phyloP scores from a whole-genome alignment of 2,888 invertebrate genomes.

The Drosophila longiperda region DNA sequence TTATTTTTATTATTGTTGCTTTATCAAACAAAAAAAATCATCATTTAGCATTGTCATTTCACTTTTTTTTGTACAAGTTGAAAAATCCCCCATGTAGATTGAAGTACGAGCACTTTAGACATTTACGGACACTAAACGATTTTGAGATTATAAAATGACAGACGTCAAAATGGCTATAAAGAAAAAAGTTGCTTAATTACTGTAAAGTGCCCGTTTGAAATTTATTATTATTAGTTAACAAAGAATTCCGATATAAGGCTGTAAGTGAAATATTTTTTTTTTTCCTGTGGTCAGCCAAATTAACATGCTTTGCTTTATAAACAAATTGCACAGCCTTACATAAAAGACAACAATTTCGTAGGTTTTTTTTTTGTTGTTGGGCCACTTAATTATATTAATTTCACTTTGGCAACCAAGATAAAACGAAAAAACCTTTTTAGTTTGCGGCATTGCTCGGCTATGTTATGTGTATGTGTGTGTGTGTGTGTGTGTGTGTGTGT shows the following conservation, averaged over 20 bases:
- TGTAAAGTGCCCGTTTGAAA: slow-evolving; percentile 36
- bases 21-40: background rate
- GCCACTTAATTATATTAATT: slow-evolving; percentile 61
- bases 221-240: slow-evolving; percentile 42
- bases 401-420: slow-evolving; percentile 48
- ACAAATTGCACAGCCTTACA: slow-evolving; percentile 56
- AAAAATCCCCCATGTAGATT: slow-evolving; percentile 3
- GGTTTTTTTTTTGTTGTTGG: slow-evolving; percentile 37
- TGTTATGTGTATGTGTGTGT: slow-evolving; percentile 13
- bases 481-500: slow-evolving; percentile 4
- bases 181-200: slow-evolving; percentile 25
- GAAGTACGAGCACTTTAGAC: slow-evolving; percentile 17
- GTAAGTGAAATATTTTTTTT: slow-evolving; percentile 18
- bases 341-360: slow-evolving; percentile 44
- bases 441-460: slow-evolving; percentile 37
- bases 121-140: slow-evolving; percentile 39
- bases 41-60: slow-evolving; percentile 9
- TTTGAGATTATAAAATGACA: slow-evolving; percentile 28
- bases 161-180: slow-evolving; percentile 22
- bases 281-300: slow-evolving; percentile 25
- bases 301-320: slow-evolving; percentile 46
- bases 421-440: slow-evolving; percentile 40
- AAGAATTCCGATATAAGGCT: slow-evolving; percentile 53
- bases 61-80: background rate
- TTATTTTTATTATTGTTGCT: slow-evolving; percentile 2